These are phyloP conservation scores for Heliopora coerulea DNA, from an alignment of 92 coral and sea anemone species.

Conservation along the genomic window DNA sequence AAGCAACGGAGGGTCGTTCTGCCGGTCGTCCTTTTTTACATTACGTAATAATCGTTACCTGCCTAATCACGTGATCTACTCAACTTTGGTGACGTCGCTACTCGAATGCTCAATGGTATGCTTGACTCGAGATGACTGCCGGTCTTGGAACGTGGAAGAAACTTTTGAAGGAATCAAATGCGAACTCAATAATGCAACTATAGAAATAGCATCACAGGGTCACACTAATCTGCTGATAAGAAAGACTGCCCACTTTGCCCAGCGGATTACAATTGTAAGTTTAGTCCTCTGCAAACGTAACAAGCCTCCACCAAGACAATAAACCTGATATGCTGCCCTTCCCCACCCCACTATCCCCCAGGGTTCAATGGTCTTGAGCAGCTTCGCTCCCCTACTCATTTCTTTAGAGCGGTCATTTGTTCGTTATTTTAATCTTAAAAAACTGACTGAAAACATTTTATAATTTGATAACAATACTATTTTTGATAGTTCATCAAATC, in stretches of 20 bases:
- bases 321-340: too few species aligned
- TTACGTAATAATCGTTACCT: constrained; percentile 6
- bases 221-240: not conserved
- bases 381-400: too few species aligned
- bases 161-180: not conserved
- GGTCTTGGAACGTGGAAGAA: constrained; percentile 22
- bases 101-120: constrained; percentile 22
- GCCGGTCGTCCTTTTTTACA: constrained; percentile 14
- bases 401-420: too few species aligned
- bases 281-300: too few species aligned
- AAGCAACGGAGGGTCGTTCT: not conserved
- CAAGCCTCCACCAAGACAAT: too few species aligned
- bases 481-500: too few species aligned
- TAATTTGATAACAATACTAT: too few species aligned
- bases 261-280: not conserved
- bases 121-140: not conserved
- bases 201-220: not conserved
- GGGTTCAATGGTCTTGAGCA: too few species aligned
- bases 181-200: constrained; percentile 26
- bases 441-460: not conserved
- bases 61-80: constrained; percentile 18
- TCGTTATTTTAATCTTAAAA: too few species aligned
- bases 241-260: not conserved
- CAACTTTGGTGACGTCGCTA: not conserved
- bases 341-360: too few species aligned